Percentiles rank a stretch among this genome's conserved stretches.
phyloP scores from a whole-genome alignment of 2,797 vertebrate species.

The Todus mexicanus region DNA sequence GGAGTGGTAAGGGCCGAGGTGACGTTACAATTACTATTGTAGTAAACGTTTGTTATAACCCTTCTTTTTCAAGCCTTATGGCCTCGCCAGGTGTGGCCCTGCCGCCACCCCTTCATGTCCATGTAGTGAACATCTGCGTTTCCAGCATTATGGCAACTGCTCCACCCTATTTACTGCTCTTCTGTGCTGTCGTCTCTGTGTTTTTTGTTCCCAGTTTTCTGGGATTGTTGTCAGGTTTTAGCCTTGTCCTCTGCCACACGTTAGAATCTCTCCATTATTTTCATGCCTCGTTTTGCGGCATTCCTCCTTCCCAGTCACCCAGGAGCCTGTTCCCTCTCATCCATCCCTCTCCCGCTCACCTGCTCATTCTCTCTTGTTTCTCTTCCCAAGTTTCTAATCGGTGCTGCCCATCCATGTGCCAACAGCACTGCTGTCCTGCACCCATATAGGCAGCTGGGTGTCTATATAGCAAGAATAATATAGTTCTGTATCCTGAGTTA shows the following conservation, averaged over 20 bases:
- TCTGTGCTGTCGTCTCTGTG: rapidly evolving
- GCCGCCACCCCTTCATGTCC: neutral
- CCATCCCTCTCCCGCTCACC: neutral
- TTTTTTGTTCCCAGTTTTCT: neutral
- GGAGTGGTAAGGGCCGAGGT: neutral
- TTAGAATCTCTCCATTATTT: neutral
- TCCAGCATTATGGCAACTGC: rapidly evolving
- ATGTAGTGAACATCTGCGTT: rapidly evolving
- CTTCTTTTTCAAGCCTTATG: neutral
- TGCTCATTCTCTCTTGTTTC: neutral
- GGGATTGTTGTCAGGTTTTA: neutral
- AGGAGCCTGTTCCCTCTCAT: rapidly evolving
- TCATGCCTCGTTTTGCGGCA: neutral
- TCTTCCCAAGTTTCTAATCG: neutral
- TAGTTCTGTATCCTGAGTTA: neutral
- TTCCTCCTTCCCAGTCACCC: neutral
- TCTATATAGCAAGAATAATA: neutral
- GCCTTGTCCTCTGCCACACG: neutral
- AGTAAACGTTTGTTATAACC: neutral
- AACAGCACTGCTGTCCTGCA: rapidly evolving
- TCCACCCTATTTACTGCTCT: neutral
- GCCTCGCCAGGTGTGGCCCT: rapidly evolving
- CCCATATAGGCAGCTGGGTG: neutral
- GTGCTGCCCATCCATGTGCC: neutral
- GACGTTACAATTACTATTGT: neutral